Base-by-base conservation (phyloP, 1,140 invertebrate genomes). In the Luehdorfia chinensis region DNA sequence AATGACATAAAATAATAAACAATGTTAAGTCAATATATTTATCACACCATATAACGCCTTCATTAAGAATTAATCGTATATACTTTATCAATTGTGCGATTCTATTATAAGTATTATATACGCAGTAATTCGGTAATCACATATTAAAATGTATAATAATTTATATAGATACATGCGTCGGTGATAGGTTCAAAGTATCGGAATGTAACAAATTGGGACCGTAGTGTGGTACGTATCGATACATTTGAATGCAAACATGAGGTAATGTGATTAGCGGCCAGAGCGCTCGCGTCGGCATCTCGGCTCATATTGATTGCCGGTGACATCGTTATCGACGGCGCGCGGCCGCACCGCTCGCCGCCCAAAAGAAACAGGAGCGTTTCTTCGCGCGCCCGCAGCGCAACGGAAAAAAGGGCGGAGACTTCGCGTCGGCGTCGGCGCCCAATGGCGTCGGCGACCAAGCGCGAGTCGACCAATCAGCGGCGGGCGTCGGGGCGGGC, bases 261-360 rank as follows among this genome's bases (percentile, higher is more conserved):
- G 37, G 43, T 48, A 15, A 21, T 44, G 47, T 47, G 47, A 36
- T 46, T 37, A 34, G 39, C 4, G 15, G 54, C 7, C 28, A 18
- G 41, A 21, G 58, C 46, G 55, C 34, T 47, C 54, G 65, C 52
- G 53, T 52, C 68, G 57, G 66, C 56, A 55, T 62, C 68, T 63
- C 59, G 55, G 52, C 58, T 66, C 66, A 78, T 87, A 87, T 87
- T 85, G 89, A 89, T 89, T 89, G 80, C 75, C 79, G 84, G 88
- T 88, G 88, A 90, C 88, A 89, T 89, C 89, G 87, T 89, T 85
- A 83, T 81, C 86, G 87, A 79, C 58, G 61, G 77, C 66, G 77
- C 66, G 69, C 66, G 74, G 60, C 78, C 80, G 74, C 66, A 51
- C 66, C 66, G 62, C 77, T 72, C 66, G 59, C 67, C 74, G 66